These are phyloP conservation scores for Syngnathus acus DNA, from an alignment of 2,797 vertebrate genomes.

Conservation along the genomic window DNA sequence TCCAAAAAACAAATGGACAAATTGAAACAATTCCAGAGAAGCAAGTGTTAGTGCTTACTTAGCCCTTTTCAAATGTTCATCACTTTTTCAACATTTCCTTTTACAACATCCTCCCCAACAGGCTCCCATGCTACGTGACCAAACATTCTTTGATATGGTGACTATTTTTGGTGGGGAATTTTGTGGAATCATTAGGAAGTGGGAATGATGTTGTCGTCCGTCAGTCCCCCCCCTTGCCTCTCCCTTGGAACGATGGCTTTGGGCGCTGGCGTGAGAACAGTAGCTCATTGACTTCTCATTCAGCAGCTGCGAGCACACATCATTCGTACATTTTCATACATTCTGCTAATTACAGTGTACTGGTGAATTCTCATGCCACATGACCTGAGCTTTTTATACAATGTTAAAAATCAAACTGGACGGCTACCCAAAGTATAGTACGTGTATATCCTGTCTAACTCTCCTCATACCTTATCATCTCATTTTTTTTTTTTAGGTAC, in stretches of 20 bases:
- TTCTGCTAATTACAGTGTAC: slow-evolving; percentile 5
- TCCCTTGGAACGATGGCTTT: not conserved
- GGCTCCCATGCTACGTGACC: not conserved
- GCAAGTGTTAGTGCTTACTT: not conserved
- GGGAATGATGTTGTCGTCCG: not conserved
- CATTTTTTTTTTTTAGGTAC: too few relatives aligned
- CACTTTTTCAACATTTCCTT: not conserved
- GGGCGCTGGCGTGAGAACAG: slow-evolving; percentile 8
- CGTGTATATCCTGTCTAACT: not conserved
- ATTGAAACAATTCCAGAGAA: not conserved
- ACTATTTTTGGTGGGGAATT: slow-evolving; percentile 7
- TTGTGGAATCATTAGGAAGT: slow-evolving; percentile 4
- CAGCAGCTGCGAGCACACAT: slow-evolving; percentile 1
- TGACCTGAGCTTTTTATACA: not conserved
- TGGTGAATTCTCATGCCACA: not conserved
- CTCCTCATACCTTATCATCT: not conserved
- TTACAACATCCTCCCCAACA: not conserved
- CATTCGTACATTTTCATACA: slow-evolving; percentile 1
- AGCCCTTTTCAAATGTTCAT: not conserved
- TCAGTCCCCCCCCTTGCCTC: too few relatives aligned
- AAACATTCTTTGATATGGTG: not conserved
- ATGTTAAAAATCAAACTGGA: not conserved
- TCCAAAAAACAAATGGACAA: not conserved
- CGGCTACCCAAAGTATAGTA: not conserved
- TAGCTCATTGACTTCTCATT: slow-evolving; percentile 5